A percentile compares a stretch with the other conserved stretches of the same genome.
Evolutionary conservation across 2,888 invertebrate genomes (phyloP).

Genomic region (Stegana nigrithorax): DNA sequence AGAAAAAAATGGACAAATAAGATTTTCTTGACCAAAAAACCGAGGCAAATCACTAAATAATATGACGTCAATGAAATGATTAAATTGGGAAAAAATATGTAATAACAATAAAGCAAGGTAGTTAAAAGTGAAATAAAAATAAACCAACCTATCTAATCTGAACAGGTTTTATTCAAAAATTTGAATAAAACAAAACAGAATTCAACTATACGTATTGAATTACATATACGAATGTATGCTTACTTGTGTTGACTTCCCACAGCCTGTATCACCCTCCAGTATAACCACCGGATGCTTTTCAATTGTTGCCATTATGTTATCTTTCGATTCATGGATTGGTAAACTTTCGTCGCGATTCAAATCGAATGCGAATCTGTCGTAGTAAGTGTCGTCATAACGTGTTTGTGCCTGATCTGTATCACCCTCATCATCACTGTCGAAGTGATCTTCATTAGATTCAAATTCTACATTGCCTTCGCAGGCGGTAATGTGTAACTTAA

Average conservation of each 20-base stretch:
- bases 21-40: too few relatives aligned
- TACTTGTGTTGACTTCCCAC: constrained; percentile 88
- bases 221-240: too few relatives aligned
- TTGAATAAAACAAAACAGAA: not conserved
- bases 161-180: not conserved
- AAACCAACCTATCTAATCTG: not conserved
- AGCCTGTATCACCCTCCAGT: constrained; percentile 93
- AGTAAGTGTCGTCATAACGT: constrained; percentile 50
- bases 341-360: constrained; percentile 52
- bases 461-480: not conserved
- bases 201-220: not conserved
- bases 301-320: constrained; percentile 78
- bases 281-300: constrained; percentile 76
- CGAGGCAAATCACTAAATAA: too few relatives aligned
- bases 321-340: constrained; percentile 59
- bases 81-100: too few relatives aligned
- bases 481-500: not conserved
- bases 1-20: too few relatives aligned
- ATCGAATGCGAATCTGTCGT: constrained; percentile 58
- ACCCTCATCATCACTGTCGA: constrained; percentile 55
- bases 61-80: too few relatives aligned
- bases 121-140: not conserved
- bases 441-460: constrained; percentile 49
- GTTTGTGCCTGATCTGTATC: constrained; percentile 26
- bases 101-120: too few relatives aligned